Evolutionary conservation across 2,113 vertebrate species (phyloP).

Genomic region (Alligator mississippiensis): DNA sequence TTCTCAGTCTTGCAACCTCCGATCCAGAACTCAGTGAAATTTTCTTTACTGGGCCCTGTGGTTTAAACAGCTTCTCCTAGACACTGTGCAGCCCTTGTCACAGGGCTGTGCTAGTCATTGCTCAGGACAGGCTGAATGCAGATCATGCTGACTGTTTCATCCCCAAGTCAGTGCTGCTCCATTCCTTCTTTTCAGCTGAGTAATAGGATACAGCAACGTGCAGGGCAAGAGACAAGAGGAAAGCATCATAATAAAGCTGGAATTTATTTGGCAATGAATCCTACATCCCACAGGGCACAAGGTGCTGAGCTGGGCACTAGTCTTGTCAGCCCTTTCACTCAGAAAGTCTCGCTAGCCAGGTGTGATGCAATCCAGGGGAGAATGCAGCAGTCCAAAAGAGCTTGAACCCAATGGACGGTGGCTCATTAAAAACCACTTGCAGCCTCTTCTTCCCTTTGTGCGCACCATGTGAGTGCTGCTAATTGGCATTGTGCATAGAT

Average conservation of each 20-base stretch:
- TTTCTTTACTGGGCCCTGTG: not conserved
- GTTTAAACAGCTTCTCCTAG: not conserved
- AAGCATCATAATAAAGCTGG: not conserved
- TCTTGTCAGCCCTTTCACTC: not conserved
- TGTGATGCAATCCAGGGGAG: not conserved
- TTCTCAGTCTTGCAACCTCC: not conserved
- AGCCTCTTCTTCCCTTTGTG: not conserved
- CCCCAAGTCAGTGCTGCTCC: not conserved
- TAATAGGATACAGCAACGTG: not conserved
- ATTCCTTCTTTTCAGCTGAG: not conserved
- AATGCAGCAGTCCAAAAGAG: not conserved
- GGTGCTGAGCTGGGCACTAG: not conserved
- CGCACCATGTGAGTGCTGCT: not conserved
- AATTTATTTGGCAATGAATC: not conserved
- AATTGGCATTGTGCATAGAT: not conserved
- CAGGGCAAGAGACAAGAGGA: not conserved
- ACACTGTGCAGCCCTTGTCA: not conserved
- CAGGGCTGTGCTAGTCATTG: not conserved
- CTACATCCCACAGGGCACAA: no score
- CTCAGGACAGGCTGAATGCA: not conserved
- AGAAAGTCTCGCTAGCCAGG: not conserved
- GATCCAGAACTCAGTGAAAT: not conserved
- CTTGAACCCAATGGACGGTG: conserved; percentile 16
- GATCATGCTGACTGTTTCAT: not conserved
- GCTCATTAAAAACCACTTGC: not conserved